A percentile compares a stretch with the other conserved stretches of the same genome.
phyloP scores from a whole-genome alignment of 35 echinoderm and acorn worm genomes.

The Ptychodera flava region DNA sequence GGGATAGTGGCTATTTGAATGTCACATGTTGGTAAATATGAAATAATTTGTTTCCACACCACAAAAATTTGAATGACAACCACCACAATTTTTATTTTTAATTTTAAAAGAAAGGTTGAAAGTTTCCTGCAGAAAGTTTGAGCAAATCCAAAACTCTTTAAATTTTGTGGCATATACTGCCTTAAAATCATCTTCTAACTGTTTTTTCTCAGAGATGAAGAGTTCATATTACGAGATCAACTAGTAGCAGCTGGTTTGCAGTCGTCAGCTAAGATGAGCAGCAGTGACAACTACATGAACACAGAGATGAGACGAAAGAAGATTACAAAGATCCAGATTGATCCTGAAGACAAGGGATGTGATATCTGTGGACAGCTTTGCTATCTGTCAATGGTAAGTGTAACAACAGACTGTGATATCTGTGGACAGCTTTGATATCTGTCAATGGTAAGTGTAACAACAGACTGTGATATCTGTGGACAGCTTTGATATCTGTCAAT shows the following conservation, averaged over 20 bases:
- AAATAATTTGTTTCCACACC: no score
- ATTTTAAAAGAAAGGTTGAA: no score
- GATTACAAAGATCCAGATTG: slow-evolving; percentile 21
- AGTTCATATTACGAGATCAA: slow-evolving; percentile 36
- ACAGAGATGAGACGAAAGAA: slow-evolving; percentile 26
- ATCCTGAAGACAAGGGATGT: slow-evolving; percentile 46
- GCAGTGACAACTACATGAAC: slow-evolving; percentile 43
- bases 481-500: slow-evolving; percentile 33
- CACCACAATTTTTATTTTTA: not conserved
- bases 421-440: slow-evolving; percentile 43
- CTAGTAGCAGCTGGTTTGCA: slow-evolving; percentile 41
- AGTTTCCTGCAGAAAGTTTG: no score
- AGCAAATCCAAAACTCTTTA: no score
- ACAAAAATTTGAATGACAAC: not conserved
- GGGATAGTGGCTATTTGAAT: no score
- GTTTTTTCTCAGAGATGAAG: slow-evolving; percentile 53
- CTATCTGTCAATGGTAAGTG: slow-evolving; percentile 27
- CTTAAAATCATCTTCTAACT: no score
- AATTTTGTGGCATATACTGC: no score
- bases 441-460: slow-evolving; percentile 24
- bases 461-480: slow-evolving; percentile 48
- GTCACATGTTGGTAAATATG: no score
- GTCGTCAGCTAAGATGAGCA: slow-evolving; percentile 29
- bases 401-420: no score
- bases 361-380: slow-evolving; percentile 41